Conservation (phyloP, 2,113 vertebrate genomes). For the Struthidea cinerea region DNA sequence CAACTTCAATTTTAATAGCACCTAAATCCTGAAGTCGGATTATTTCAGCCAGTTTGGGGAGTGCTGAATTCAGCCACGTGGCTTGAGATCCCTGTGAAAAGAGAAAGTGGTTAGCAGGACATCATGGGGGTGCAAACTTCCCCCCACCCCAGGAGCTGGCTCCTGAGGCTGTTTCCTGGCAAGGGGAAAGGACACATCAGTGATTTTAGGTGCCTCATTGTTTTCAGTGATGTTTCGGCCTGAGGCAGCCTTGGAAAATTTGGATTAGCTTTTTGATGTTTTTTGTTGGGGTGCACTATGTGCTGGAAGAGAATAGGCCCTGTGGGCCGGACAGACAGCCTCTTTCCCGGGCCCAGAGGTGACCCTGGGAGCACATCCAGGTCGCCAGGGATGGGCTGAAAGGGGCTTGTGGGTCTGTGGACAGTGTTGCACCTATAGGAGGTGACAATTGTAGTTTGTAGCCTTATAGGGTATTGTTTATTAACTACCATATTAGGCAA, state of each 20-base stretch:
- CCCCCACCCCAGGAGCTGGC: neutral
- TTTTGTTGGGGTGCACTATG: too few species aligned
- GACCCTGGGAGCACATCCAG: too few species aligned
- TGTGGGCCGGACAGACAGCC: too few species aligned
- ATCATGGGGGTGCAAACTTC: neutral
- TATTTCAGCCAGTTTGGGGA: conserved; percentile 80
- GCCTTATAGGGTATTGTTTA: too few species aligned
- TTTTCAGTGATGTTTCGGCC: neutral
- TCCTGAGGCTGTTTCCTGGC: neutral
- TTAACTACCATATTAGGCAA: too few species aligned
- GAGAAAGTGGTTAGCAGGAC: neutral
- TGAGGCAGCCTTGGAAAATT: neutral
- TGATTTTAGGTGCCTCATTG: neutral
- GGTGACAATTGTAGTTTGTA: too few species aligned
- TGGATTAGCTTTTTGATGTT: neutral
- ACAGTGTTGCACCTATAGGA: too few species aligned
- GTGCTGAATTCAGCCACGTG: conserved; percentile 69
- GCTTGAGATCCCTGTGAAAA: conserved; percentile 77
- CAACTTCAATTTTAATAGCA: conserved; percentile 82
- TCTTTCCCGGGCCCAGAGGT: too few species aligned
- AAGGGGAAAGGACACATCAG: neutral
- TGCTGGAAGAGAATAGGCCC: too few species aligned
- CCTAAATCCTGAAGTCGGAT: conserved; percentile 82
- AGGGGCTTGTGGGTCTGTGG: too few species aligned
- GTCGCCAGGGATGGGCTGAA: too few species aligned